Conservation (phyloP, 2,888 invertebrate species). For the Eledona agricola region DNA sequence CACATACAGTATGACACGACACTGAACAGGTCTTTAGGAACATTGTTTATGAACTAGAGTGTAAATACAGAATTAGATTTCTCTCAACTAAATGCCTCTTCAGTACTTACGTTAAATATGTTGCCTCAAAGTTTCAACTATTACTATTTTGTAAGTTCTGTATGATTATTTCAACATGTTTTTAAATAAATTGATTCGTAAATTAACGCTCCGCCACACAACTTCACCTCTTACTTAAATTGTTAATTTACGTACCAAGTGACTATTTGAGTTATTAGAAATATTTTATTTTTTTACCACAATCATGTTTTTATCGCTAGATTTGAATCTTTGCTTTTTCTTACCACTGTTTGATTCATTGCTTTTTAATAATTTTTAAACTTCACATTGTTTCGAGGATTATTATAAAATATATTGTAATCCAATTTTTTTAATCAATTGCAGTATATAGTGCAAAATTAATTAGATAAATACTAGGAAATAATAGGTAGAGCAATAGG, state of each 20-base stretch:
- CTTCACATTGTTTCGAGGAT: no score
- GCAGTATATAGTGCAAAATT: no score
- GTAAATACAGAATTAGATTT: conserved; percentile 21
- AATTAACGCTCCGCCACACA: conserved; percentile 8
- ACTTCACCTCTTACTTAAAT: neutral
- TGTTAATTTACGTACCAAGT: neutral
- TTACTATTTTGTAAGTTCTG: conserved; percentile 36
- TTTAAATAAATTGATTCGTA: conserved; percentile 34
- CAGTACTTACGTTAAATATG: conserved; percentile 34
- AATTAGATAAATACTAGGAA: no score
- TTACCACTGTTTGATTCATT: no score
- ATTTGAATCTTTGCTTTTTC: no score
- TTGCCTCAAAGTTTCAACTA: conserved; percentile 37
- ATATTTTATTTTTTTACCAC: no score
- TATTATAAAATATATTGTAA: no score
- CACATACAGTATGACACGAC: conserved; percentile 18
- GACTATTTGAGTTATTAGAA: no score
- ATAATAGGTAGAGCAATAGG: no score
- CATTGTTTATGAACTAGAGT: conserved; percentile 23
- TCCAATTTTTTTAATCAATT: no score
- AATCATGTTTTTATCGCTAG: no score
- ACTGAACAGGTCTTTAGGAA: conserved; percentile 25
- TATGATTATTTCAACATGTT: conserved; percentile 37
- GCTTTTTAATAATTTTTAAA: no score
- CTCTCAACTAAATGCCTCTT: conserved; percentile 34